phyloP scores from a whole-genome alignment of 2,113 vertebrate species.

The Cololabis saira region DNA sequence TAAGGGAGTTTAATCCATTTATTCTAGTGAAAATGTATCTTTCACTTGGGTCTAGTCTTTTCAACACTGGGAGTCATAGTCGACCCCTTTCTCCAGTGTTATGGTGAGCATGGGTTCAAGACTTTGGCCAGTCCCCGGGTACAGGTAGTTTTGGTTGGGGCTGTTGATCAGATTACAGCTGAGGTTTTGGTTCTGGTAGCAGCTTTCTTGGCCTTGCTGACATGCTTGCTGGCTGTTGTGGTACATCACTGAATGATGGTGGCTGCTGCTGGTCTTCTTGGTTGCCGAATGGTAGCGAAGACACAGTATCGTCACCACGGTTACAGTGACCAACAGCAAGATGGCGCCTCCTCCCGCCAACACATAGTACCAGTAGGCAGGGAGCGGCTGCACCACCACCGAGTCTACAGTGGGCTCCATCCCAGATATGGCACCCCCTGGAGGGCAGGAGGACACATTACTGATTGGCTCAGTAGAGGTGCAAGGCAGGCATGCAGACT shows the following conservation, averaged over 20 bases:
- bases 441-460: conserved; percentile 80
- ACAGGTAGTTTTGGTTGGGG: conserved; percentile 84
- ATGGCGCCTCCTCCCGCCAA: conserved; percentile 94
- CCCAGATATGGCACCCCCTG: conserved; percentile 94
- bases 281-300: conserved; percentile 95
- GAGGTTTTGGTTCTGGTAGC: conserved; percentile 63
- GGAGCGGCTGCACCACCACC: conserved; percentile 94
- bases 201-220: conserved; percentile 49
- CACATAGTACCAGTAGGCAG: conserved; percentile 99
- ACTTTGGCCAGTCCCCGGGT: conserved; percentile 83
- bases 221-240: conserved; percentile 64
- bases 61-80: conserved; percentile 86
- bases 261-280: conserved; percentile 88
- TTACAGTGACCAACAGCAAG: conserved; percentile 92
- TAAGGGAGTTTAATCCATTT: conserved; percentile 1
- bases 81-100: conserved; percentile 93
- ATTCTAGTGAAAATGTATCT: conserved; percentile 12
- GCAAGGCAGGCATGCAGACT: conserved; percentile 90
- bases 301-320: conserved; percentile 92
- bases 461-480: conserved; percentile 69
- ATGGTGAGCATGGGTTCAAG: conserved; percentile 94
- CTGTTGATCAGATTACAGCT: conserved; percentile 56
- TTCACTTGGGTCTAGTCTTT: conserved; percentile 29
- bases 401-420: conserved; percentile 98
- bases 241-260: conserved; percentile 74